Base-by-base conservation (phyloP, 2,797 vertebrate species). In the Acrocephalus scirpaceus region DNA sequence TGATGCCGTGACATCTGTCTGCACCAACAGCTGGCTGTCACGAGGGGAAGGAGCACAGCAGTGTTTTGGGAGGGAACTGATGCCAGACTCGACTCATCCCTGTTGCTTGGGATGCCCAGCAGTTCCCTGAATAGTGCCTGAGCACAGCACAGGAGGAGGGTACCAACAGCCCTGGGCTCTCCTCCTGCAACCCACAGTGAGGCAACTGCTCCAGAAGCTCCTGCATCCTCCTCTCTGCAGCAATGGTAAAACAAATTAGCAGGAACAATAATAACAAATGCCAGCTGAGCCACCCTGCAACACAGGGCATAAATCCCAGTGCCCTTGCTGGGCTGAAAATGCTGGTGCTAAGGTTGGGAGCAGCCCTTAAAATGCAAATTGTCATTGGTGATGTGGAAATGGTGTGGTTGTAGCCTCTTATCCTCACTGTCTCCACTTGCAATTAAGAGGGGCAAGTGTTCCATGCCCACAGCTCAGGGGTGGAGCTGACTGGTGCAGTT, bases 391-490 rank as follows among this genome's bases (percentile, higher is more conserved):
- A 9, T 61, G 64, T 7, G 3, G 40, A 45, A 50, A 14, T 25
- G 23, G 29, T 19, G 48, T 36, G 71, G 36, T 16, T n/a, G 60
- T 72, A 57, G 54, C 47, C 58, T 85, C 69, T 60, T 36, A 23
- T 6, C 58, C 69, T 75, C 45, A 1, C 22, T 65, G 47, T 65
- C 75, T 47, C n/a, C 47, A 7, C 29, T 25, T 29, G 40, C 22
- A 38, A 5, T 42, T 23, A 20, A 47, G 48, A 62, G 56, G 40
- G 40, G 70, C 32, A 13, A 25, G n/a, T 10, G 23, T 42, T 48
- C 36, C 42, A 12, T 30, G 76, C 42, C 34, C 1, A 0, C 48
- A 4, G 9, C 0, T 44, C 42, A 0, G 34, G 44, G 10, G 8
- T 5, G 4, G 58, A 54, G 62, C 42, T 10, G 48, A 13, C 67